Evolutionary conservation across 2,888 invertebrate genomes (phyloP).

Genomic region (Azorinus chamasolen): DNA sequence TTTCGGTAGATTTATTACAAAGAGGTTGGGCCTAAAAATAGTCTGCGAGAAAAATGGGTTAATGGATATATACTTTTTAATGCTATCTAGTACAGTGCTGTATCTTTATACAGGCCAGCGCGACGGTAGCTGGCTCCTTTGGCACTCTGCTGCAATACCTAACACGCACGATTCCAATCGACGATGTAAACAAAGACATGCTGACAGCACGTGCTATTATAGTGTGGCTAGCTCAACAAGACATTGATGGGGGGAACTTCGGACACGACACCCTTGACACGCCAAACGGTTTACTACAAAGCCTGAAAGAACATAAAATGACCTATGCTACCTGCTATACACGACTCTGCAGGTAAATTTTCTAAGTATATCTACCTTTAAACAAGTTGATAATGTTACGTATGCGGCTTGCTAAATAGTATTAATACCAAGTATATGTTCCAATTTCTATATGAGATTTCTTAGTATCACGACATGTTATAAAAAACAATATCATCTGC

Average conservation of each 20-base stretch:
- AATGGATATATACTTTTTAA: too few species aligned
- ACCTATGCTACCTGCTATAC: conserved; percentile 48
- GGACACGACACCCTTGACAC: conserved; percentile 11
- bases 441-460: too few species aligned
- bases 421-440: too few species aligned
- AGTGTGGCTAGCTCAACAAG: conserved; percentile 40
- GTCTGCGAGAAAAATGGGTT: too few species aligned
- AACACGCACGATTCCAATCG: conserved; percentile 7
- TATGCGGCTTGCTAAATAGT: too few species aligned
- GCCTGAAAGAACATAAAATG: conserved; percentile 28
- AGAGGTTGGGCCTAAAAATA: too few species aligned
- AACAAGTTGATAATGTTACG: too few species aligned
- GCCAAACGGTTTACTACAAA: conserved; percentile 38
- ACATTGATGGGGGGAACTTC: conserved; percentile 20
- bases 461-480: too few species aligned
- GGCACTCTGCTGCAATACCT: conserved; percentile 20
- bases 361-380: too few species aligned
- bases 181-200: neutral
- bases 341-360: conserved; percentile 39
- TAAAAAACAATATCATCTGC: too few species aligned
- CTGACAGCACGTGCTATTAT: conserved; percentile 41
- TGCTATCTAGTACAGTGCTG: neutral
- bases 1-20: too few species aligned
- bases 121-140: conserved; percentile 20
- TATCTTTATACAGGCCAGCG: conserved; percentile 19